Percentiles rank a stretch among this genome's conserved stretches.
Evolutionary conservation across 2,113 vertebrate genomes (phyloP).

Genomic region (Gobiocypris rarus): DNA sequence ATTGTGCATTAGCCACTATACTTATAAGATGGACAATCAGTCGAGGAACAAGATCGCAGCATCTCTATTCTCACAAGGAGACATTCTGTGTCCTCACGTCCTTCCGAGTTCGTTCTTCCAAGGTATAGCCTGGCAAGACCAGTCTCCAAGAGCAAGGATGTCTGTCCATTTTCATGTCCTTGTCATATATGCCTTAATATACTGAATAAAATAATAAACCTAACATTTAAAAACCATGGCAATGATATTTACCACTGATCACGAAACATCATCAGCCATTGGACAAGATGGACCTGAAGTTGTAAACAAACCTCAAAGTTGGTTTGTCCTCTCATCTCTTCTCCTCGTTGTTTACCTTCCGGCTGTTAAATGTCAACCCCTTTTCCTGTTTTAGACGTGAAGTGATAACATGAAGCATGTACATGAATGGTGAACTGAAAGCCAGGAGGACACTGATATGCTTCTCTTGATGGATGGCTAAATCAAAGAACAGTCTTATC

Average conservation of each 20-base stretch:
- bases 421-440: conserved; percentile 2
- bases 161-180: no score
- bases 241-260: neutral
- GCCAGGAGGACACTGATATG: neutral
- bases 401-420: neutral
- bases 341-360: neutral
- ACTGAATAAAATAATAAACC: no score
- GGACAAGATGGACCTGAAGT: neutral
- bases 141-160: no score
- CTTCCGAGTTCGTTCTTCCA: no score
- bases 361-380: neutral
- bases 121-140: no score
- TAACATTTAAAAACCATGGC: no score
- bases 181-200: neutral
- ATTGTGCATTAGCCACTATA: no score
- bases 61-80: no score
- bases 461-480: conserved; percentile 11
- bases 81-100: no score
- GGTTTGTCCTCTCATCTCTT: neutral
- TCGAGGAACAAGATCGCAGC: no score
- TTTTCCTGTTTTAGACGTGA: conserved; percentile 4
- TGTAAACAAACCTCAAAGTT: neutral
- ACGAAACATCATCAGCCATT: neutral
- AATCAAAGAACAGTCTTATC: conserved; percentile 6
- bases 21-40: no score